Percentiles rank a stretch among this genome's conserved stretches.
Evolutionary conservation across 2,888 invertebrate genomes (phyloP).

Genomic region (Drepana falcataria): DNA sequence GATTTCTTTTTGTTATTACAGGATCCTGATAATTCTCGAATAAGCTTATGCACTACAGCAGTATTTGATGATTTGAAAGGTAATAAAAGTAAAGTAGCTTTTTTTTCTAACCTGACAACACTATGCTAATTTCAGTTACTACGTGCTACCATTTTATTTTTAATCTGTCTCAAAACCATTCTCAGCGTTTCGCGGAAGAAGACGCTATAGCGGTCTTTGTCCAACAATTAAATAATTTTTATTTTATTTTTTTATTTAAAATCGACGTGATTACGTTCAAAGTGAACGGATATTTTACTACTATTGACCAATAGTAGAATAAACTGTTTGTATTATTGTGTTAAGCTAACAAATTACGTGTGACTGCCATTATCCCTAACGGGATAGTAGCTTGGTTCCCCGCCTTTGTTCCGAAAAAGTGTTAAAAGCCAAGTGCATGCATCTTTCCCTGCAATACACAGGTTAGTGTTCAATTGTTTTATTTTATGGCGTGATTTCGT

Average conservation of each 20-base stretch:
- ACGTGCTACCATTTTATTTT: slow-evolving; percentile 11
- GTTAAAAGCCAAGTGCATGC: slow-evolving; percentile 78
- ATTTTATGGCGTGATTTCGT: slow-evolving; percentile 27
- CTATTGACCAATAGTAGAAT: slow-evolving; percentile 54
- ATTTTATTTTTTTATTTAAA: slow-evolving; percentile 65
- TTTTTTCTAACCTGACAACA: slow-evolving; percentile 18
- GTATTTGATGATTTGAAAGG: slow-evolving; percentile 58
- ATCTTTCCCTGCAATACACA: slow-evolving; percentile 78
- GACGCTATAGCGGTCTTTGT: slow-evolving; percentile 65
- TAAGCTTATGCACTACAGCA: slow-evolving; percentile 48
- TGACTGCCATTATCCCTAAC: slow-evolving; percentile 76
- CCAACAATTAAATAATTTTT: slow-evolving; percentile 49
- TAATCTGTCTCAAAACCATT: slow-evolving; percentile 17
- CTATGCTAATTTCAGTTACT: slow-evolving; percentile 8
- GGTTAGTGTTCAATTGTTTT: slow-evolving; percentile 44
- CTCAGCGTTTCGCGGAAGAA: slow-evolving; percentile 59
- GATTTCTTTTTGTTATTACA: too few species aligned
- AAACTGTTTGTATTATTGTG: slow-evolving; percentile 44
- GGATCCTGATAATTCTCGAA: slow-evolving; percentile 54
- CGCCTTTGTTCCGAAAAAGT: slow-evolving; percentile 74
- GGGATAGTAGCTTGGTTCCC: slow-evolving; percentile 75
- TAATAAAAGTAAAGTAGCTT: slow-evolving; percentile 21
- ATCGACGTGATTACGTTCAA: slow-evolving; percentile 41
- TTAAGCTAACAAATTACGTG: slow-evolving; percentile 39
- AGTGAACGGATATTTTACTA: slow-evolving; percentile 43